A percentile compares a stretch with the other conserved stretches of the same genome.
phyloP scores from a whole-genome alignment of 2,888 invertebrate species.

The Dryobotodes eremita region DNA sequence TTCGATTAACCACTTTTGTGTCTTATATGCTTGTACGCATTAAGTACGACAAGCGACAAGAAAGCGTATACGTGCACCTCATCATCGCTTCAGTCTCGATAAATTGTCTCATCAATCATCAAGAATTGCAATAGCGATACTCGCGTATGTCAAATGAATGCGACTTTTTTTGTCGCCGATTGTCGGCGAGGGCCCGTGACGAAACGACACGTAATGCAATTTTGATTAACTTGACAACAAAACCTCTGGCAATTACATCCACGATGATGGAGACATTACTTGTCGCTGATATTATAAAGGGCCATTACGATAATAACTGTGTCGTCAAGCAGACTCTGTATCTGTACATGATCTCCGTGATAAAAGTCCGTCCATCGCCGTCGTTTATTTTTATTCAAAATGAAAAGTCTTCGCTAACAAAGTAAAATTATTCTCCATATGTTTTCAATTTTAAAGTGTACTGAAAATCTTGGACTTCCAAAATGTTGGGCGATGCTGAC shows the following conservation, averaged over 20 bases:
- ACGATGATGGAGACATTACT: conserved; percentile 84
- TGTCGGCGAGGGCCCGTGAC: conserved; percentile 78
- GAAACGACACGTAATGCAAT: conserved; percentile 86
- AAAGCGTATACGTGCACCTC: conserved; percentile 55
- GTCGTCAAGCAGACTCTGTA: conserved; percentile 38
- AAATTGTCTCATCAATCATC: conserved; percentile 82
- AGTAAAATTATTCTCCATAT: background rate
- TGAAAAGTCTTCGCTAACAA: background rate
- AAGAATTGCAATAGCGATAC: conserved; percentile 71
- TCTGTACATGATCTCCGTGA: conserved; percentile 27
- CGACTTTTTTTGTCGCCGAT: conserved; percentile 75
- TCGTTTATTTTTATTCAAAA: conserved; percentile 15
- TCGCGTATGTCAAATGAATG: conserved; percentile 76
- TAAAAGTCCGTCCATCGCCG: conserved; percentile 7
- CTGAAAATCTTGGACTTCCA: background rate
- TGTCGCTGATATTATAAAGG: conserved; percentile 68
- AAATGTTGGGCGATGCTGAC: background rate
- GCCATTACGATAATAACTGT: conserved; percentile 53
- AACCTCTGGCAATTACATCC: conserved; percentile 75
- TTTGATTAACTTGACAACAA: conserved; percentile 86
- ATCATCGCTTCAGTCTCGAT: conserved; percentile 65
- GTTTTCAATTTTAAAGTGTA: background rate
- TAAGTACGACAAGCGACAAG: conserved; percentile 46
- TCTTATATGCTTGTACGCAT: conserved; percentile 37
- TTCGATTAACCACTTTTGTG: conserved; percentile 16